Conservation (phyloP, 1,140 invertebrate species). For the Lasaia peninsularis region DNA sequence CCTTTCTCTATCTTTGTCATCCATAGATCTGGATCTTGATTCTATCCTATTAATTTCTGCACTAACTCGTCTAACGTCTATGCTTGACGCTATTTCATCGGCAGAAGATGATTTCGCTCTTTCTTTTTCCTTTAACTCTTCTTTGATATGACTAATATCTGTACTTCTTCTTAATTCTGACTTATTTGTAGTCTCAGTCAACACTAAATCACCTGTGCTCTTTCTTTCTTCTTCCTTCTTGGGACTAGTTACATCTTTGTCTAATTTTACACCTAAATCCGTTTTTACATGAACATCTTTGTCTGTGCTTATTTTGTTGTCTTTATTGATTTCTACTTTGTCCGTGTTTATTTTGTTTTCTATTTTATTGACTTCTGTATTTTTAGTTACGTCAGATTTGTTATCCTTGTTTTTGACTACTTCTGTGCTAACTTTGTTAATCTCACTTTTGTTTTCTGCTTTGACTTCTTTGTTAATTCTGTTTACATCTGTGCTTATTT, state of each 20-base stretch:
- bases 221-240: conserved; percentile 25
- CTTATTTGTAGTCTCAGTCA: conserved; percentile 22
- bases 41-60: conserved; percentile 48
- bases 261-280: conserved; percentile 10
- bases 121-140: conserved; percentile 6
- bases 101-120: conserved; percentile 33
- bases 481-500: conserved; percentile 25
- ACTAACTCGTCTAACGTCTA: conserved; percentile 37
- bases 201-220: conserved; percentile 30
- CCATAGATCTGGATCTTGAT: conserved; percentile 36
- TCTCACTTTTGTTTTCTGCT: neutral
- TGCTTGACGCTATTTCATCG: conserved; percentile 25
- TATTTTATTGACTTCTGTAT: conserved; percentile 13
- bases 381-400: conserved; percentile 14
- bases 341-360: conserved; percentile 11
- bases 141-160: conserved; percentile 15
- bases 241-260: conserved; percentile 16
- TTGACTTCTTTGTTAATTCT: neutral
- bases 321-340: conserved; percentile 9
- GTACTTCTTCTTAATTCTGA: conserved; percentile 16
- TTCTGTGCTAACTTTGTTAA: conserved; percentile 33
- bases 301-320: conserved; percentile 7
- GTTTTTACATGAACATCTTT: conserved; percentile 7
- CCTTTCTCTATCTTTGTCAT: conserved; percentile 38
- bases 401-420: conserved; percentile 7